These are phyloP conservation scores for Dasypus novemcinctus DNA, from an alignment of 2,113 vertebrate genomes.

Conservation along the genomic window DNA sequence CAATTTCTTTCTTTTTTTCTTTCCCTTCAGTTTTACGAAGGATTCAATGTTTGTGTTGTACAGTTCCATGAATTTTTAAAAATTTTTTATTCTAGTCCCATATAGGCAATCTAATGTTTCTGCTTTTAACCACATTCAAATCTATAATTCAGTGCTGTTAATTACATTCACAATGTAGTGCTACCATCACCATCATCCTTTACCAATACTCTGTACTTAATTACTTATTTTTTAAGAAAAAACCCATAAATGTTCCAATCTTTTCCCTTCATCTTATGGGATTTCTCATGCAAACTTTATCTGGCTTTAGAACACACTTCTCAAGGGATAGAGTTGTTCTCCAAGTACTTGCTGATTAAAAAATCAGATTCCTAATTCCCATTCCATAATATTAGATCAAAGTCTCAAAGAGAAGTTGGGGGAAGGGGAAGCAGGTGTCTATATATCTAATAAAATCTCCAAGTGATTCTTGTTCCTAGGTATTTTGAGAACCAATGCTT, in stretches of 20 bases:
- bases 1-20: neutral
- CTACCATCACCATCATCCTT: too few relatives aligned
- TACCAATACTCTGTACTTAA: too few relatives aligned
- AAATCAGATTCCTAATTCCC: neutral
- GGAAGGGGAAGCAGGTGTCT: neutral
- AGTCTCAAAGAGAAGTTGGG: neutral
- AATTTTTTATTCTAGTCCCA: too few relatives aligned
- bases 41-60: too few relatives aligned
- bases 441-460: neutral
- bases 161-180: too few relatives aligned
- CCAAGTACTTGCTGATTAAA: neutral
- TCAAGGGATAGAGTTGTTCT: neutral
- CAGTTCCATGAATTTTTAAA: too few relatives aligned
- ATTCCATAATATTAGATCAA: neutral
- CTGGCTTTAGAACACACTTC: neutral
- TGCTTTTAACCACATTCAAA: too few relatives aligned
- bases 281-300: conserved; percentile 12
- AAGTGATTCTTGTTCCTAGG: neutral
- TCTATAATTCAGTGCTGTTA: too few relatives aligned
- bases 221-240: neutral
- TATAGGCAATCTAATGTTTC: too few relatives aligned
- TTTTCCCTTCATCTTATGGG: neutral
- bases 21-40: too few relatives aligned
- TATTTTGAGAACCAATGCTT: neutral
- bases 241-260: neutral